Percentiles rank a stretch among this genome's conserved stretches.
Evolutionary conservation across 2,888 invertebrate species (phyloP).

Genomic region (Cephus spinipes): DNA sequence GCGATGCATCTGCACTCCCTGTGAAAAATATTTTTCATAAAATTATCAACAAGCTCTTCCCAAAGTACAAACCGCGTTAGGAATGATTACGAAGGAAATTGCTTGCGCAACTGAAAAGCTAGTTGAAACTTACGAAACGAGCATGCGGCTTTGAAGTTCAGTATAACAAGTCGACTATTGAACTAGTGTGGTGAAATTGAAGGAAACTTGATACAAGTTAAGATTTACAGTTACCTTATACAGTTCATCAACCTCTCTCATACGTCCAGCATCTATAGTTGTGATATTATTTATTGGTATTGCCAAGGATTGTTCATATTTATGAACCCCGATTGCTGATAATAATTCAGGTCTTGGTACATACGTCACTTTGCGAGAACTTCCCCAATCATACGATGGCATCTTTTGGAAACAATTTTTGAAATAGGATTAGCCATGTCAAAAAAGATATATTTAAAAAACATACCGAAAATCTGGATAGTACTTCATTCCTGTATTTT

Average conservation of each 20-base stretch:
- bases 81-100: too few species aligned
- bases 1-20: constrained; percentile 73
- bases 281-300: constrained; percentile 59
- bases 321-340: constrained; percentile 50
- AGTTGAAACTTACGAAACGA: too few species aligned
- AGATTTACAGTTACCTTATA: constrained; percentile 58
- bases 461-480: constrained; percentile 64
- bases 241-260: constrained; percentile 66
- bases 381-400: constrained; percentile 64
- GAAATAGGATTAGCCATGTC: too few species aligned
- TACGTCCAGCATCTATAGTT: constrained; percentile 60
- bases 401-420: constrained; percentile 47
- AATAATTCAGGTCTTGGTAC: constrained; percentile 61
- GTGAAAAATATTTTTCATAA: constrained; percentile 11
- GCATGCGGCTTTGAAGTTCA: too few species aligned
- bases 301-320: constrained; percentile 53
- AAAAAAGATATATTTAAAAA: background rate
- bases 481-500: constrained; percentile 64
- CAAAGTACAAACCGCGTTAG: too few species aligned
- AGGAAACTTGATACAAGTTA: too few species aligned
- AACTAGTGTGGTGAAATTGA: too few species aligned
- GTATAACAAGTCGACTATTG: too few species aligned
- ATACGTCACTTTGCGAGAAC: constrained; percentile 57
- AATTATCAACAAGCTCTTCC: too few species aligned
- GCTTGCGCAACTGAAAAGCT: too few species aligned